A percentile compares a stretch with the other conserved stretches of the same genome.
Conservation (phyloP, 1,140 invertebrate species). For the Gerris buenoi region DNA sequence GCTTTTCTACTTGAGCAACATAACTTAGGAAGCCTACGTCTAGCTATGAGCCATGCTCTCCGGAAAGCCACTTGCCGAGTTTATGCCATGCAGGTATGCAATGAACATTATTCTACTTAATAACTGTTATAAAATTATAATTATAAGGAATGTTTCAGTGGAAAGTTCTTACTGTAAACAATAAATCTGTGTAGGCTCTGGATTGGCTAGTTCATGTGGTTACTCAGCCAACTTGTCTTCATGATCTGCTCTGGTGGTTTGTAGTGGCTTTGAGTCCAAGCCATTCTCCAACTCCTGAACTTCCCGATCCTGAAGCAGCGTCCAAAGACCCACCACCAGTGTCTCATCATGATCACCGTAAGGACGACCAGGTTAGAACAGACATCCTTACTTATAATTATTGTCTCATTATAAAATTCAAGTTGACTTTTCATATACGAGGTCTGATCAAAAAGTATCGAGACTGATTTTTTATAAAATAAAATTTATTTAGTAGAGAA, state of each 20-base stretch:
- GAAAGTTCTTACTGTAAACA: no score
- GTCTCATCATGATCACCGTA: background rate
- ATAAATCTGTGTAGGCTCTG: slow-evolving; percentile 65
- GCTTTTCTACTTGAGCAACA: slow-evolving; percentile 72
- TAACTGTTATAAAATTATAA: no score
- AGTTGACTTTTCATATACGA: no score
- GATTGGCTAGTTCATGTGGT: slow-evolving; percentile 89
- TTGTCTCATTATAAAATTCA: no score
- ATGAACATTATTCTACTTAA: no score
- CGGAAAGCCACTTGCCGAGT: slow-evolving; percentile 69
- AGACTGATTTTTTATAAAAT: no score
- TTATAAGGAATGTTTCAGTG: no score
- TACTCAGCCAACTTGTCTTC: slow-evolving; percentile 74
- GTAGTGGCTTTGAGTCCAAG: slow-evolving; percentile 47
- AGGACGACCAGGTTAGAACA: no score
- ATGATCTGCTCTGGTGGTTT: slow-evolving; percentile 93
- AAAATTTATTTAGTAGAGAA: no score
- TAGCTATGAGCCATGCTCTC: slow-evolving; percentile 69
- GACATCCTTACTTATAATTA: no score
- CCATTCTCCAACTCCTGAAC: background rate
- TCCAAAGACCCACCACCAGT: background rate
- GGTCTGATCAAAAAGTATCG: no score
- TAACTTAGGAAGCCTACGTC: slow-evolving; percentile 59
- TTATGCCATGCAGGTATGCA: slow-evolving; percentile 61
- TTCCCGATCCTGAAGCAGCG: background rate